A percentile compares a stretch with the other conserved stretches of the same genome.
Conservation (phyloP, 2,888 invertebrate genomes). For the Tenthredo distinguenda region DNA sequence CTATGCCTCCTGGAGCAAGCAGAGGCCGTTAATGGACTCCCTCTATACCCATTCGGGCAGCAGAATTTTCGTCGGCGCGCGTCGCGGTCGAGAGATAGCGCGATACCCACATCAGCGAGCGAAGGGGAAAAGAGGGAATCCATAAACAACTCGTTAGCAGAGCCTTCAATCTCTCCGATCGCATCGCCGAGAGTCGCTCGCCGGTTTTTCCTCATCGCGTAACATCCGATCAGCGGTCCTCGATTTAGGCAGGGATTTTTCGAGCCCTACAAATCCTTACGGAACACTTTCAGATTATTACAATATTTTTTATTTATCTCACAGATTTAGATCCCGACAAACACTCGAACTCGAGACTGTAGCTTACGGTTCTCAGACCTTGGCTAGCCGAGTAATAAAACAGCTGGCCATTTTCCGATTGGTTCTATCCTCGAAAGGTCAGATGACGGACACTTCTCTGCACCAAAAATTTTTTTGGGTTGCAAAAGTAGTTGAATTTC, state of each 20-base stretch:
- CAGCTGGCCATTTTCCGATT: not conserved
- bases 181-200: conserved; percentile 56
- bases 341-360: not conserved
- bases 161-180: conserved; percentile 73
- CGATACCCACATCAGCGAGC: conserved; percentile 2
- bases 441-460: not conserved
- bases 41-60: conserved; percentile 29
- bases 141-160: conserved; percentile 76
- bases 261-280: not conserved
- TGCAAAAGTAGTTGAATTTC: not conserved
- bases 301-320: not conserved
- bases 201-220: conserved; percentile 31
- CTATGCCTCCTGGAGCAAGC: conserved; percentile 65
- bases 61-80: conserved; percentile 29
- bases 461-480: not conserved
- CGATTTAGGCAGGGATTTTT: conserved; percentile 18
- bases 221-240: conserved; percentile 11
- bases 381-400: not conserved
- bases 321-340: not conserved
- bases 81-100: conserved; percentile 33
- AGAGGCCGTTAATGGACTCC: conserved; percentile 58
- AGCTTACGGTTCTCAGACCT: not conserved
- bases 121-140: conserved; percentile 67
- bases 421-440: not conserved
- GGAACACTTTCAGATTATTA: not conserved